A percentile compares a stretch with the other conserved stretches of the same genome.
phyloP scores from a whole-genome alignment of 2,888 invertebrate genomes.

The Plagiodera versicolora region DNA sequence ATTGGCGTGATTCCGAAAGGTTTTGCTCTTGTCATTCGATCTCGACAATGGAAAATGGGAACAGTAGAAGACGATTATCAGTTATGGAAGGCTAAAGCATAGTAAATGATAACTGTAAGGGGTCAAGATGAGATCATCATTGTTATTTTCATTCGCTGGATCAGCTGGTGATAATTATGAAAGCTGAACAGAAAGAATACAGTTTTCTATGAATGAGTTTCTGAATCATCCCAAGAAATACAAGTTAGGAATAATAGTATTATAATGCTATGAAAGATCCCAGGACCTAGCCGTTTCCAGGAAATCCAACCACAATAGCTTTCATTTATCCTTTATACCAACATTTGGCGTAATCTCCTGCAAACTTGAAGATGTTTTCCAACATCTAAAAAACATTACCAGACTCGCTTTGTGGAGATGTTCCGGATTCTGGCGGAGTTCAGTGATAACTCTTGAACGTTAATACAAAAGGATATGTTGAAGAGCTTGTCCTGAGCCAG shows the following conservation, averaged over 20 bases:
- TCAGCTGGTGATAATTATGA: too few species aligned
- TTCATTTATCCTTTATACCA: constrained; percentile 28
- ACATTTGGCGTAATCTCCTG: constrained; percentile 18
- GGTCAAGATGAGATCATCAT: too few species aligned
- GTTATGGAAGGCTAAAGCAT: too few species aligned
- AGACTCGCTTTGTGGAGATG: background rate
- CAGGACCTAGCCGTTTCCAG: constrained; percentile 13
- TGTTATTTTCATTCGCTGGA: too few species aligned
- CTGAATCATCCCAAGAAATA: too few species aligned
- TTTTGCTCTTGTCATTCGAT: background rate
- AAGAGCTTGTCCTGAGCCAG: background rate
- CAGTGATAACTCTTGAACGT: background rate
- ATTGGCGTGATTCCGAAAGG: background rate
- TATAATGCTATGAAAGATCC: background rate
- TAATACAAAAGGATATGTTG: background rate
- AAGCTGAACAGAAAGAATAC: too few species aligned
- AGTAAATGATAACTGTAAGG: too few species aligned
- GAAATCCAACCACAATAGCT: constrained; percentile 23
- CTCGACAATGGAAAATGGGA: background rate
- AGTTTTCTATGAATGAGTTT: too few species aligned
- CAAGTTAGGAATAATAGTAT: background rate
- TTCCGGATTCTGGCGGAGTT: background rate
- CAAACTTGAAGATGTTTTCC: constrained; percentile 22
- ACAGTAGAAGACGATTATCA: background rate
- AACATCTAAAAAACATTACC: constrained; percentile 20